phyloP scores from a whole-genome alignment of 2,888 invertebrate species.

The Rhabditophanes sp. region DNA sequence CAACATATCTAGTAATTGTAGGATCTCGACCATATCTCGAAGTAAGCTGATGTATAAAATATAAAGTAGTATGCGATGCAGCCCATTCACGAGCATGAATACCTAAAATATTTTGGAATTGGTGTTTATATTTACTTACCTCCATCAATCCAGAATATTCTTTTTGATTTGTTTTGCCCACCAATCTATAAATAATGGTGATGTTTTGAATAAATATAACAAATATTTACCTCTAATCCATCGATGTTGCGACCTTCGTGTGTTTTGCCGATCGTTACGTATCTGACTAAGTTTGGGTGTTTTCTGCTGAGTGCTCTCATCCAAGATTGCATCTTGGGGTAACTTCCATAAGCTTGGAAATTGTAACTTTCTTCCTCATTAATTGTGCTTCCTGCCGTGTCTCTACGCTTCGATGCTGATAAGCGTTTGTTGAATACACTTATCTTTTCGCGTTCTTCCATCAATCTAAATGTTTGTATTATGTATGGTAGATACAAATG shows the following conservation, averaged over 20 bases:
- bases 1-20: conserved; percentile 24
- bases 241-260: conserved; percentile 39
- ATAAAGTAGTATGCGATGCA: conserved; percentile 41
- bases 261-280: conserved; percentile 34
- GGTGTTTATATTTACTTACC: conserved; percentile 34
- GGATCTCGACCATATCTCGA: conserved; percentile 32
- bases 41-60: conserved; percentile 41
- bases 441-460: conserved; percentile 9
- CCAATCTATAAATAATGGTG: conserved; percentile 22
- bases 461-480: conserved; percentile 8
- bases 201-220: neutral
- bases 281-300: conserved; percentile 28
- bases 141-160: conserved; percentile 42
- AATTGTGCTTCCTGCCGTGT: neutral
- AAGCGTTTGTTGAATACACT: conserved; percentile 1
- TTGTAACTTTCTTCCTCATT: conserved; percentile 10
- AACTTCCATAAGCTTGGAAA: conserved; percentile 18
- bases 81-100: conserved; percentile 43
- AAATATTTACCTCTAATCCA: conserved; percentile 26
- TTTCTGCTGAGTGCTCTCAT: conserved; percentile 29
- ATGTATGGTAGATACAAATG: conserved; percentile 1
- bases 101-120: conserved; percentile 6
- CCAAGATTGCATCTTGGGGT: conserved; percentile 29
- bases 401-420: too few species aligned
- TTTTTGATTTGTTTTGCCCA: conserved; percentile 20